These are phyloP conservation scores for Hippoglossus hippoglossus DNA, from an alignment of 2,797 vertebrate species.

Conservation along the genomic window DNA sequence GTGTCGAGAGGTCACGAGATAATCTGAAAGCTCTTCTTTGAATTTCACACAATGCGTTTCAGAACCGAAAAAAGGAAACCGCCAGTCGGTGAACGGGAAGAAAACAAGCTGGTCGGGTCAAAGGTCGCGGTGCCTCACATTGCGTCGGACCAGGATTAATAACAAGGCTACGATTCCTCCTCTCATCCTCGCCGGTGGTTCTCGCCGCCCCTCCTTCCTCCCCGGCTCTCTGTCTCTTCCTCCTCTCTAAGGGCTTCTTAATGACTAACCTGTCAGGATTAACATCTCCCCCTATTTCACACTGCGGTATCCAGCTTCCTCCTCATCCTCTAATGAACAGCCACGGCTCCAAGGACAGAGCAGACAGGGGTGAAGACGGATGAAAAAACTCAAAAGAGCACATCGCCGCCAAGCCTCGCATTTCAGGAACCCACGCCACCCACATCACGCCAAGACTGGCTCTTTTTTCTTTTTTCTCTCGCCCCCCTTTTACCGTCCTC, in stretches of 20 bases:
- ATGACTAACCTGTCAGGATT: conserved; percentile 81
- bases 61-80: conserved; percentile 23
- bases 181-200: conserved; percentile 18
- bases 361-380: conserved; percentile 67
- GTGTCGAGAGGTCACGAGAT: conserved; percentile 21
- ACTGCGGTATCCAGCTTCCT: conserved; percentile 66
- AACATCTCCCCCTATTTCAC: conserved; percentile 76
- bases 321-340: conserved; percentile 72
- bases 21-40: conserved; percentile 26
- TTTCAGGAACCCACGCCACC: conserved; percentile 60
- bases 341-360: conserved; percentile 67
- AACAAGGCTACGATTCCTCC: conserved; percentile 33
- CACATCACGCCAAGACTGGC: conserved; percentile 33
- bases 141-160: conserved; percentile 55
- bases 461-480: conserved; percentile 32
- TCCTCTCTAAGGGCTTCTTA: conserved; percentile 70
- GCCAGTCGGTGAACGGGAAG: background rate
- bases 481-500: conserved; percentile 52
- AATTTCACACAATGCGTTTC: conserved; percentile 21
- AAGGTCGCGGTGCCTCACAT: conserved; percentile 38
- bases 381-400: conserved; percentile 58
- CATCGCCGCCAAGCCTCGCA: conserved; percentile 60
- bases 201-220: background rate
- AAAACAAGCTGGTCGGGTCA: conserved; percentile 50
- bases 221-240: conserved; percentile 39